These are phyloP conservation scores for Garrulus glandarius DNA, from an alignment of 2,797 vertebrate genomes.

Conservation along the genomic window DNA sequence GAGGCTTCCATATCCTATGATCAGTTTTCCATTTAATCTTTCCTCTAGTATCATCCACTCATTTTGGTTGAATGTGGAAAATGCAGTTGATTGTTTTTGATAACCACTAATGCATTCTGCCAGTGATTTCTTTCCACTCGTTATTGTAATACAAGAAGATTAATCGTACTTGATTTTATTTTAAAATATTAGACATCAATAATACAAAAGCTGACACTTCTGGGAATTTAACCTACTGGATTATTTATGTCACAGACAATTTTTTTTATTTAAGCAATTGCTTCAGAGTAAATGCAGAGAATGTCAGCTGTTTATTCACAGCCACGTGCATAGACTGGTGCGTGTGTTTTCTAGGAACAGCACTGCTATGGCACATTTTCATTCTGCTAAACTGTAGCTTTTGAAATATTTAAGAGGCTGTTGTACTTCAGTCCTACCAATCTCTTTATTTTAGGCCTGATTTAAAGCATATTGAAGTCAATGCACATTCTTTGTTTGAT, in stretches of 20 bases:
- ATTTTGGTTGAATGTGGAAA: neutral
- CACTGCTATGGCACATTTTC: neutral
- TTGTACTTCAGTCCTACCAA: neutral
- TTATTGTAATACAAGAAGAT: slow-evolving; percentile 23
- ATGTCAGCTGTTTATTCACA: slow-evolving; percentile 9
- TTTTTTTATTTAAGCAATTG: slow-evolving; percentile 34
- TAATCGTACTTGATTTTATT: slow-evolving; percentile 51
- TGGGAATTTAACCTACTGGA: slow-evolving; percentile 35
- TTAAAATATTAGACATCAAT: slow-evolving; percentile 47
- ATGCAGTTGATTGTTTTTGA: slow-evolving; percentile 15
- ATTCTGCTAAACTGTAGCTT: neutral
- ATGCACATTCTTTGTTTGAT: slow-evolving; percentile 5
- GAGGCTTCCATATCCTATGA: neutral
- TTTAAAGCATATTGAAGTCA: slow-evolving; percentile 9
- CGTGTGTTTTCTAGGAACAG: slow-evolving; percentile 1
- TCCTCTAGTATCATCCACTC: neutral
- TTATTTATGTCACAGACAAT: slow-evolving; percentile 43
- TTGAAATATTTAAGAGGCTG: slow-evolving; percentile 31
- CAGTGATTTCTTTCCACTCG: slow-evolving; percentile 10
- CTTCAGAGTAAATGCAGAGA: slow-evolving; percentile 7
- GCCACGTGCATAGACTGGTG: neutral
- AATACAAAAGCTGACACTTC: slow-evolving; percentile 33
- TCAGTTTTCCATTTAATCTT: slow-evolving; percentile 2
- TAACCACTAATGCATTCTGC: slow-evolving; percentile 9
- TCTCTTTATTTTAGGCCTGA: slow-evolving; percentile 26